Conservation (phyloP, 2,888 invertebrate genomes). For the Trichopoda pennipes region DNA sequence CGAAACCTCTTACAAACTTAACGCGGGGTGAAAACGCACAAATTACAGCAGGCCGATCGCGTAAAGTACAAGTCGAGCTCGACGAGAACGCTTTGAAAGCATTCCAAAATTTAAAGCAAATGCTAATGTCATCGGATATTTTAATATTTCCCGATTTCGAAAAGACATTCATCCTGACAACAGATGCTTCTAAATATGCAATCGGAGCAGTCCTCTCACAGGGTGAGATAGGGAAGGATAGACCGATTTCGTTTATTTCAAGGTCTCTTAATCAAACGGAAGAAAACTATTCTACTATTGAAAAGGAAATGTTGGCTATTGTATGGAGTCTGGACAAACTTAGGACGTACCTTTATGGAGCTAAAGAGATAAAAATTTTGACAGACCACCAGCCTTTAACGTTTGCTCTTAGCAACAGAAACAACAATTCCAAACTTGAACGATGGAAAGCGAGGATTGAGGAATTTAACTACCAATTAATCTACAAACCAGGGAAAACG, state of each 20-base stretch:
- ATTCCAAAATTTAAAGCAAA: slow-evolving; percentile 64
- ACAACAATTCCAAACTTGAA: slow-evolving; percentile 43
- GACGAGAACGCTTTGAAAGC: slow-evolving; percentile 51
- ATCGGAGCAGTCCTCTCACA: slow-evolving; percentile 59
- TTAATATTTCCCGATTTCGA: slow-evolving; percentile 62
- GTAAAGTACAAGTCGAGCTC: slow-evolving; percentile 50
- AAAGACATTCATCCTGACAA: slow-evolving; percentile 59
- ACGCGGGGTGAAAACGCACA: slow-evolving; percentile 65
- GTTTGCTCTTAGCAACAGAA: slow-evolving; percentile 31
- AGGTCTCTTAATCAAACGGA: slow-evolving; percentile 39
- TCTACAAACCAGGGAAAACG: slow-evolving; percentile 51
- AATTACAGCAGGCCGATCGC: slow-evolving; percentile 60
- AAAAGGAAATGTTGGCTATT: slow-evolving; percentile 48
- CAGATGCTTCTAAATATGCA: slow-evolving; percentile 64
- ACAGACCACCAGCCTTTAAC: slow-evolving; percentile 50
- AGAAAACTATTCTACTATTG: slow-evolving; percentile 44
- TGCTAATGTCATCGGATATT: slow-evolving; percentile 59
- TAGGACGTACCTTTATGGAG: slow-evolving; percentile 40
- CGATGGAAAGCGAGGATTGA: slow-evolving; percentile 62
- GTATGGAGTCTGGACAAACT: slow-evolving; percentile 48
- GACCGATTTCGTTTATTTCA: slow-evolving; percentile 36
- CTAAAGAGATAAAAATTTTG: slow-evolving; percentile 50
- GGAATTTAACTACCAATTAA: slow-evolving; percentile 62
- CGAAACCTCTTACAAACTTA: slow-evolving; percentile 64
- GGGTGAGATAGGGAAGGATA: slow-evolving; percentile 52